These are phyloP conservation scores for Isichthys henryi DNA, from an alignment of 2,113 vertebrate species.

Conservation along the genomic window DNA sequence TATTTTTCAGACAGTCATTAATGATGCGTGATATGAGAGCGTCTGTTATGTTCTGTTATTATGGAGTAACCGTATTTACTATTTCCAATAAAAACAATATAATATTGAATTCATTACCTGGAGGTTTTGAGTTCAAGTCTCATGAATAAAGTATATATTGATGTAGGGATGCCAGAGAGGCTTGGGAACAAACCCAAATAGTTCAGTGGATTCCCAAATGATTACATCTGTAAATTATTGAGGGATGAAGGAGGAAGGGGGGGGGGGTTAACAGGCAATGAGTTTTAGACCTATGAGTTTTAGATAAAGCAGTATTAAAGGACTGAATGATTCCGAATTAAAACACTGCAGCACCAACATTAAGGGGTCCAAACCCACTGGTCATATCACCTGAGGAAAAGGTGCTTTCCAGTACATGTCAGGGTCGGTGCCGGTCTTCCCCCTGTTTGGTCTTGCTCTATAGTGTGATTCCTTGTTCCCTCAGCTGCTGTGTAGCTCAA, in stretches of 20 bases:
- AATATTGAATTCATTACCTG: not conserved
- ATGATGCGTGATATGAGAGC: not conserved
- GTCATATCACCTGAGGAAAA: not conserved
- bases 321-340: not conserved
- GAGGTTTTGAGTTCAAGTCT: not conserved
- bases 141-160: not conserved
- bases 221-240: not conserved
- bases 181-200: not conserved
- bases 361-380: not conserved
- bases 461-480: no score
- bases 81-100: not conserved
- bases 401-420: not conserved
- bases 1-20: not conserved
- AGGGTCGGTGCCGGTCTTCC: no score
- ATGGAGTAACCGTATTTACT: not conserved
- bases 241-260: not conserved
- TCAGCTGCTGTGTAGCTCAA: no score
- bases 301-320: not conserved
- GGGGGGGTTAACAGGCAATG: not conserved
- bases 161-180: not conserved
- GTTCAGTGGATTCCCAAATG: not conserved
- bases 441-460: no score
- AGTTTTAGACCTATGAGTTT: not conserved
- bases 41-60: not conserved
- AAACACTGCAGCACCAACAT: not conserved